These are phyloP conservation scores for Heliconius melpomene DNA, from an alignment of 1,140 invertebrate species.

Conservation along the genomic window DNA sequence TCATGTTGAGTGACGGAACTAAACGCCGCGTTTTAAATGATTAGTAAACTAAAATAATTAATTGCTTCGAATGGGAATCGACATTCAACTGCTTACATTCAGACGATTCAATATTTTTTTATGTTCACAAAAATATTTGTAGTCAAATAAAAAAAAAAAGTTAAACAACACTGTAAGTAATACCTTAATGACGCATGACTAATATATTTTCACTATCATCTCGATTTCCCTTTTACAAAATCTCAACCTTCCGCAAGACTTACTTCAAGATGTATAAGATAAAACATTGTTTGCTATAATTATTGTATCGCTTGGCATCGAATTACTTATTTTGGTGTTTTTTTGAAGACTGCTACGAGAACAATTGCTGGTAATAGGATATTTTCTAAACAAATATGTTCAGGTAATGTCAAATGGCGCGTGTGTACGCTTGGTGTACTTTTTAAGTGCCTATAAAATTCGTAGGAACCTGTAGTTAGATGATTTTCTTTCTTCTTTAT, in stretches of 20 bases:
- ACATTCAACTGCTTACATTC: too few relatives aligned
- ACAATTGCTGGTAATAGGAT: constrained; percentile 56
- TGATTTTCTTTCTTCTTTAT: not conserved
- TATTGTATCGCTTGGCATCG: constrained; percentile 53
- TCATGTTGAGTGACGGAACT: too few relatives aligned
- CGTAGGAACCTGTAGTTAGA: not conserved
- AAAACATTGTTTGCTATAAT: constrained; percentile 62
- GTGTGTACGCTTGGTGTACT: not conserved
- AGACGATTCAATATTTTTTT: too few relatives aligned
- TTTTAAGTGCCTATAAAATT: not conserved
- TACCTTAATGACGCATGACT: constrained; percentile 3
- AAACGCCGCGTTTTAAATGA: too few relatives aligned
- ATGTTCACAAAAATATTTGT: not conserved
- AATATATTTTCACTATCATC: constrained; percentile 25
- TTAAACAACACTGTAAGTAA: not conserved
- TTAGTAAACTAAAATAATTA: too few relatives aligned
- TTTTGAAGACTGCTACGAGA: constrained; percentile 41
- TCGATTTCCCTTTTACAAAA: constrained; percentile 25
- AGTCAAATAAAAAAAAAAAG: not conserved
- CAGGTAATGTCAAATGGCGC: constrained; percentile 23
- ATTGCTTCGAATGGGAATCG: too few relatives aligned
- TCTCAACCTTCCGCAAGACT: constrained; percentile 33
- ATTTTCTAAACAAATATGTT: constrained; percentile 38
- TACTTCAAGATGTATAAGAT: constrained; percentile 37
- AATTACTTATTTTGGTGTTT: constrained; percentile 46